phyloP scores from a whole-genome alignment of 2,888 invertebrate genomes.

The Argyresthia goedartella region DNA sequence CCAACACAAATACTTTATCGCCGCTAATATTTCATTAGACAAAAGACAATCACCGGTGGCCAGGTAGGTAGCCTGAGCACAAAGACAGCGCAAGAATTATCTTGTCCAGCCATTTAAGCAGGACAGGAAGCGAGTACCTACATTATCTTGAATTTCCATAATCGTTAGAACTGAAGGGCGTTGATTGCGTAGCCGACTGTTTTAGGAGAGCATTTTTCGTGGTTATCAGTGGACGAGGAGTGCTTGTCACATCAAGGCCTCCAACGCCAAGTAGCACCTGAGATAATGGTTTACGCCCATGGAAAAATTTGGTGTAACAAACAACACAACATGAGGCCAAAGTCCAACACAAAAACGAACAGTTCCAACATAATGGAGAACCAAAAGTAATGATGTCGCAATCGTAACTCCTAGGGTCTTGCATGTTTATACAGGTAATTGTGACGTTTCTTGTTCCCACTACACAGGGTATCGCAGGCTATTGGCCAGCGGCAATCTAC shows the following conservation, averaged over 20 bases:
- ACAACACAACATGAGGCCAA: neutral
- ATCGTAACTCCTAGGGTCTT: too few species aligned
- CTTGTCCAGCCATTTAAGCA: neutral
- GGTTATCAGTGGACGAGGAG: slow-evolving; percentile 45
- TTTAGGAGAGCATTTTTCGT: slow-evolving; percentile 23
- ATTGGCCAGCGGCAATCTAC: too few species aligned
- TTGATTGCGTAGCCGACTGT: slow-evolving; percentile 4
- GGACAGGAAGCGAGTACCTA: neutral
- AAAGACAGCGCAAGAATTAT: slow-evolving; percentile 1
- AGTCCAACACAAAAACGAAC: too few species aligned
- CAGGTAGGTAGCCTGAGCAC: neutral
- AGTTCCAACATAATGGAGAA: too few species aligned
- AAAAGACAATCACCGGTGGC: slow-evolving; percentile 3
- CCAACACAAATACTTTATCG: slow-evolving; percentile 37
- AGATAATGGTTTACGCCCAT: slow-evolving; percentile 7
- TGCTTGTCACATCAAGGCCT: slow-evolving; percentile 31
- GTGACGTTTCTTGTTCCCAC: too few species aligned
- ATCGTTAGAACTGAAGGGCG: neutral
- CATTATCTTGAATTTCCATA: too few species aligned
- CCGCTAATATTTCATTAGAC: slow-evolving; percentile 32
- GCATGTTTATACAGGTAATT: too few species aligned
- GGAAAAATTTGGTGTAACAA: neutral
- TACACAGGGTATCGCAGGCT: too few species aligned
- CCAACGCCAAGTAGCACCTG: slow-evolving; percentile 46
- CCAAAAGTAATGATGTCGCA: too few species aligned